Percentiles rank a stretch among this genome's conserved stretches.
Evolutionary conservation across 1,140 invertebrate species (phyloP).

Genomic region (Drosophila triauraria): DNA sequence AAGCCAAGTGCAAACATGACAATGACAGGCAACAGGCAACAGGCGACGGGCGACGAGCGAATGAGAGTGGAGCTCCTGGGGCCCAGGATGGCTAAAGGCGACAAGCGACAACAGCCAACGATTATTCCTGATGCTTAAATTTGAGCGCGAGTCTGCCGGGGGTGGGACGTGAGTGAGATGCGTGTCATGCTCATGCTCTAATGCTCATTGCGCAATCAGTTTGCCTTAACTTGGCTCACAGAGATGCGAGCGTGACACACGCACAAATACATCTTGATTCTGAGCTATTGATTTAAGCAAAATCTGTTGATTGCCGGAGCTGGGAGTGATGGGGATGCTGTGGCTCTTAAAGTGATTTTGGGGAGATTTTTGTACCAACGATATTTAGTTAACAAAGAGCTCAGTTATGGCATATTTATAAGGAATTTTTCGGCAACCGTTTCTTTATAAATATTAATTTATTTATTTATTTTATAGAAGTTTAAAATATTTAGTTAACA

Average conservation of each 20-base stretch:
- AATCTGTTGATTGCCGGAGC: constrained; percentile 22
- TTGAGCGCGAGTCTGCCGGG: constrained; percentile 20
- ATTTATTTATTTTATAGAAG: too few species aligned
- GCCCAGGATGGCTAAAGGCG: constrained; percentile 5
- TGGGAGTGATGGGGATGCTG: neutral
- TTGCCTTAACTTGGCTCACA: constrained; percentile 34
- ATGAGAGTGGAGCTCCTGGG: constrained; percentile 4
- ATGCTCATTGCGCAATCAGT: constrained; percentile 63
- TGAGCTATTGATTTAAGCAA: constrained; percentile 36
- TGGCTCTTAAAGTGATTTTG: neutral
- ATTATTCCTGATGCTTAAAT: constrained; percentile 60
- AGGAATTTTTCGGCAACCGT: neutral
- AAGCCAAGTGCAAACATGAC: constrained; percentile 63
- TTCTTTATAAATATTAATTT: too few species aligned
- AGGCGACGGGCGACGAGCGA: constrained; percentile 14
- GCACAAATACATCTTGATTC: constrained; percentile 33
- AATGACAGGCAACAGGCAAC: constrained; percentile 58
- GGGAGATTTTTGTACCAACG: neutral
- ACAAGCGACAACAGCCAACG: constrained; percentile 61
- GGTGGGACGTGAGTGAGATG: constrained; percentile 37
- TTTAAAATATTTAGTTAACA: too few species aligned
- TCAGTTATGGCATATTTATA: too few species aligned
- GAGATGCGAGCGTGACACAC: constrained; percentile 37
- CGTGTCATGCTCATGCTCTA: constrained; percentile 50
- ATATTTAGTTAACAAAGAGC: neutral